Evolutionary conservation across 2,888 invertebrate species (phyloP).

Genomic region (Thera britannica): DNA sequence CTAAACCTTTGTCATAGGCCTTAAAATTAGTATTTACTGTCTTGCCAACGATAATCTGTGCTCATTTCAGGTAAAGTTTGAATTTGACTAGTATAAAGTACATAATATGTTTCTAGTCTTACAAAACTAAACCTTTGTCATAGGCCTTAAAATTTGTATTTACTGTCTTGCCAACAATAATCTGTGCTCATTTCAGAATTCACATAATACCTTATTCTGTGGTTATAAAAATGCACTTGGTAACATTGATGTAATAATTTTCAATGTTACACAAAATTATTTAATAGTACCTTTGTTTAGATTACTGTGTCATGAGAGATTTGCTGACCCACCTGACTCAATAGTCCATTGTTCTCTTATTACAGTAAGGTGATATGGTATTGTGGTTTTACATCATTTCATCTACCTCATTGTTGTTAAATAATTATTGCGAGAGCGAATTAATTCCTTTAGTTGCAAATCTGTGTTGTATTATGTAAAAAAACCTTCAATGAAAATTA

Average conservation of each 20-base stretch:
- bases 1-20: too few relatives aligned
- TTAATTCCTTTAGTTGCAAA: neutral
- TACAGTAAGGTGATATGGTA: constrained; percentile 28
- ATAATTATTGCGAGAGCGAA: constrained; percentile 8
- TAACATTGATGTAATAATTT: constrained; percentile 11
- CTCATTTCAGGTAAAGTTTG: too few relatives aligned
- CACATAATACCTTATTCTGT: too few relatives aligned
- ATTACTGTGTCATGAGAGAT: constrained; percentile 32
- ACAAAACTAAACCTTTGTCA: too few relatives aligned
- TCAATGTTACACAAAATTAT: constrained; percentile 32
- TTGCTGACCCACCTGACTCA: neutral
- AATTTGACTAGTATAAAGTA: too few relatives aligned
- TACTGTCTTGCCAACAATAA: too few relatives aligned
- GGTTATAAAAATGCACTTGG: neutral
- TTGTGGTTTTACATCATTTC: constrained; percentile 22
- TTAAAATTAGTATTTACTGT: too few relatives aligned
- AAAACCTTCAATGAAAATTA: too few relatives aligned
- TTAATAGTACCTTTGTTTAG: constrained; percentile 31
- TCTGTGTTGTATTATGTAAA: neutral
- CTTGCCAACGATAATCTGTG: too few relatives aligned
- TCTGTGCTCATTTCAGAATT: too few relatives aligned
- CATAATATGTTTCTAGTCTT: too few relatives aligned
- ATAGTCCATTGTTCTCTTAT: constrained; percentile 30
- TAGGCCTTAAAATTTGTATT: too few relatives aligned
- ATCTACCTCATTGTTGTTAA: constrained; percentile 6